Conservation (phyloP, 37 sponge, comb jelly and placozoan genomes). For the Oopsacas minuta region DNA sequence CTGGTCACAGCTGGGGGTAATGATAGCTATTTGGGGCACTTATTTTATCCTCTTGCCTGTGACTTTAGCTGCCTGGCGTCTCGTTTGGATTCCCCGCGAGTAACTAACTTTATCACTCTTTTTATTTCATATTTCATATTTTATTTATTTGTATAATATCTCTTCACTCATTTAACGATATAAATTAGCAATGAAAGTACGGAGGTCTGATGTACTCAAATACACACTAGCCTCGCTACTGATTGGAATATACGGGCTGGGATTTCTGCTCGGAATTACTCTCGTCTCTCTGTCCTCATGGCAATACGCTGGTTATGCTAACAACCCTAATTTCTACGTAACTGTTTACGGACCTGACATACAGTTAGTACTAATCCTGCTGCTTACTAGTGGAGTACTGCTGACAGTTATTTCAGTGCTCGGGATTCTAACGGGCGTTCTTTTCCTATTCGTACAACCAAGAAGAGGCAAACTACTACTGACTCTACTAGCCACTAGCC, state of each 20-base stretch:
- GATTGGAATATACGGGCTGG: background rate
- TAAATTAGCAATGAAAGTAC: background rate
- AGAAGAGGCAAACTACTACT: background rate
- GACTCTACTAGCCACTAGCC: background rate
- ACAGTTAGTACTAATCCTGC: background rate
- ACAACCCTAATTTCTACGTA: background rate
- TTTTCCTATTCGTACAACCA: background rate
- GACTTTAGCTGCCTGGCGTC: background rate
- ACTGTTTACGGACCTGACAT: background rate
- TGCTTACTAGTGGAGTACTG: background rate
- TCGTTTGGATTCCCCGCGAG: background rate
- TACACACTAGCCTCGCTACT: background rate
- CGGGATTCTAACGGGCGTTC: background rate
- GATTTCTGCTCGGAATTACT: background rate
- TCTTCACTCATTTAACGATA: background rate
- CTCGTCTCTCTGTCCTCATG: background rate
- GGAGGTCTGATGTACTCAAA: background rate
- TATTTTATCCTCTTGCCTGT: background rate
- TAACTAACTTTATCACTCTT: too few relatives aligned
- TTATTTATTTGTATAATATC: background rate
- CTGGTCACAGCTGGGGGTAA: background rate
- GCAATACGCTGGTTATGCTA: background rate
- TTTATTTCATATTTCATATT: too few relatives aligned
- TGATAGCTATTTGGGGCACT: conserved; percentile 1
- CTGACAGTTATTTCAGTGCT: background rate